phyloP scores from a whole-genome alignment of 2,113 vertebrate species.

The Donacobius atricapilla region DNA sequence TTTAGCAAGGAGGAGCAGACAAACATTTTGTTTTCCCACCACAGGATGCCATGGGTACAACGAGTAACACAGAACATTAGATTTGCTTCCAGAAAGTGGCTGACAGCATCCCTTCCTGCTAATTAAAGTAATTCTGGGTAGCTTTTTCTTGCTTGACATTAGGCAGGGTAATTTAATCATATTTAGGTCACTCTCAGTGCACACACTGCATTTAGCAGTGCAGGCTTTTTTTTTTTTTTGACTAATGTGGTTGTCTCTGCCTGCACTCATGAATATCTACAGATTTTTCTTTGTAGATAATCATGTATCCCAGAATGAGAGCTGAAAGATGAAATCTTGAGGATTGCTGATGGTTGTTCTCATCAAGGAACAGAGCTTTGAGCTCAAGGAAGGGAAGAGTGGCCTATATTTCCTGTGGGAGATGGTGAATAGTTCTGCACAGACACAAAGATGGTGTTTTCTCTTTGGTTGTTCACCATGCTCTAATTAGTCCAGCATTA shows the following conservation, averaged over 20 bases:
- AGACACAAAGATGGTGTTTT: not conserved
- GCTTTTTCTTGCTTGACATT: conserved; percentile 37
- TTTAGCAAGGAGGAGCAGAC: not conserved
- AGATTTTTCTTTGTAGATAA: conserved; percentile 33
- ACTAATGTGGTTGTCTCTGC: not conserved
- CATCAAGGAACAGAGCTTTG: not conserved
- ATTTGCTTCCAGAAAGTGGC: not conserved
- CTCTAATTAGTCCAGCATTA: conserved; percentile 44
- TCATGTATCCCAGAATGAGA: not conserved
- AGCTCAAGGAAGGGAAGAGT: not conserved
- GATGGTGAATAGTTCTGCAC: not conserved
- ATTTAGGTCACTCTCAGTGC: conserved; percentile 54
- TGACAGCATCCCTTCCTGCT: conserved; percentile 31
- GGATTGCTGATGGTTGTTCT: not conserved
- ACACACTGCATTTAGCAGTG: conserved; percentile 16
- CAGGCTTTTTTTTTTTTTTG: not conserved
- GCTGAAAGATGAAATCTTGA: conserved; percentile 10
- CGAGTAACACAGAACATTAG: not conserved
- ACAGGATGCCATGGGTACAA: not conserved
- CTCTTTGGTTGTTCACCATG: not conserved
- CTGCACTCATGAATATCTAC: not conserved
- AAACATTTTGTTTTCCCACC: conserved; percentile 19
- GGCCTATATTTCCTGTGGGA: not conserved
- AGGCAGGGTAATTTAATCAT: conserved; percentile 33
- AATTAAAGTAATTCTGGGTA: conserved; percentile 52